Evolutionary conservation across 2,888 invertebrate genomes (phyloP), one percentile per base, ranked within the genome.

Genomic region (Diarsia dahlii): DNA sequence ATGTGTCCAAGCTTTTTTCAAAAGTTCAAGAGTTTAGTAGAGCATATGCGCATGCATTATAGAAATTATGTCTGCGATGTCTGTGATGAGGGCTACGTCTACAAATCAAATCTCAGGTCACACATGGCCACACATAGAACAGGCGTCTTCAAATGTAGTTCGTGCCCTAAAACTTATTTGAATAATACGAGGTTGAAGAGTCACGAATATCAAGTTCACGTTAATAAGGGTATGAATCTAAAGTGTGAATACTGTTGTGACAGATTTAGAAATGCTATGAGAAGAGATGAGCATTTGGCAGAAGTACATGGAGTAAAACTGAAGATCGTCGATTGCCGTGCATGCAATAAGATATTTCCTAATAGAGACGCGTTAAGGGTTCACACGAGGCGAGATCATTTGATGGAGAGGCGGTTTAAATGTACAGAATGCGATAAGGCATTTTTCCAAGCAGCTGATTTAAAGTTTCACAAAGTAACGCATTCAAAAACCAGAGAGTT

Each of bases 361-460:
- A 95, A 95, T 75, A 95, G 95, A 62, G 92, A 94, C 34, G 91
- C 95, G 13, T 85, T 97, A 15, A 95, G 93, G 1, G 90, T 93
- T 0, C 97, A 97, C 66, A 94, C 93, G 45, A 92, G 95, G 66
- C 89, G 89, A 1, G 92, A 91, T 48, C 95, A 95, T 76, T 68
- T 90, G 34, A 78, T 89, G 84, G 85, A 89, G 45, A 82, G 84
- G 62, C 76, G 76, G 0, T 81, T 86, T 12, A 79, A 85, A 46
- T 91, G 91, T 28, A n/a, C 63, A 0, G 56, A 74, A 20, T 87
- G 87, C 45, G 85, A 85, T 4, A 87, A 70, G 68, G 64, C 69
- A 9, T 87, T 87, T 63, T 87, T 64, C 39, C 8, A 12, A 71
- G 28, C 54, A 0, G 91, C 89, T 54, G 88, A 89, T 46, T 91